phyloP scores from a whole-genome alignment of 2,888 invertebrate genomes.

The Lypha dubia region DNA sequence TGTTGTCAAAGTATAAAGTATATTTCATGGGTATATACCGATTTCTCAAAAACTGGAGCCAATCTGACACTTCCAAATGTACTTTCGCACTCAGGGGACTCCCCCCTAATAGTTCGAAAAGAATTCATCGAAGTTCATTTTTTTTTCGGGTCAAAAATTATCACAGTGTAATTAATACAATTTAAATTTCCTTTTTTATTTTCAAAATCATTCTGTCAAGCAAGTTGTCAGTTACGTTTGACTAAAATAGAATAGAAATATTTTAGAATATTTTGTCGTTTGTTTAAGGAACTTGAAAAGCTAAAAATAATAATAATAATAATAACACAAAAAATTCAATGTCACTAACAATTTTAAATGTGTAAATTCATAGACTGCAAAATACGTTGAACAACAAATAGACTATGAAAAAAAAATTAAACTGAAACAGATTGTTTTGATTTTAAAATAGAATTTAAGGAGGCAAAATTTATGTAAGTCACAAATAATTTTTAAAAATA shows the following conservation, averaged over 20 bases:
- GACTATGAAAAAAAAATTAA: not conserved
- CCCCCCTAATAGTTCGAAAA: no score
- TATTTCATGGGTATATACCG: no score
- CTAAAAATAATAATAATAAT: not conserved
- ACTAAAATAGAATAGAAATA: constrained; percentile 35
- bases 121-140: no score
- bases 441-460: not conserved
- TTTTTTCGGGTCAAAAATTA: no score
- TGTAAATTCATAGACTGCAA: constrained; percentile 20
- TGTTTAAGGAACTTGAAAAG: constrained; percentile 47
- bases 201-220: constrained; percentile 43
- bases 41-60: no score
- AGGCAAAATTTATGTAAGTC: not conserved
- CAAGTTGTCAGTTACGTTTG: constrained; percentile 40
- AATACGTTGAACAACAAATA: constrained; percentile 9
- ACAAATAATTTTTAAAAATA: no score
- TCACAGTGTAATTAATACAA: no score
- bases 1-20: no score
- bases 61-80: no score
- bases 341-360: constrained; percentile 54
- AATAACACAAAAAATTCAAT: constrained; percentile 44
- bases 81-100: no score
- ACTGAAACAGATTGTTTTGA: not conserved
- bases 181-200: constrained; percentile 11
- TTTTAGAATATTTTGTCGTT: constrained; percentile 46